Evolutionary conservation across 2,113 vertebrate genomes (phyloP).

Genomic region (Sceloporus undulatus): DNA sequence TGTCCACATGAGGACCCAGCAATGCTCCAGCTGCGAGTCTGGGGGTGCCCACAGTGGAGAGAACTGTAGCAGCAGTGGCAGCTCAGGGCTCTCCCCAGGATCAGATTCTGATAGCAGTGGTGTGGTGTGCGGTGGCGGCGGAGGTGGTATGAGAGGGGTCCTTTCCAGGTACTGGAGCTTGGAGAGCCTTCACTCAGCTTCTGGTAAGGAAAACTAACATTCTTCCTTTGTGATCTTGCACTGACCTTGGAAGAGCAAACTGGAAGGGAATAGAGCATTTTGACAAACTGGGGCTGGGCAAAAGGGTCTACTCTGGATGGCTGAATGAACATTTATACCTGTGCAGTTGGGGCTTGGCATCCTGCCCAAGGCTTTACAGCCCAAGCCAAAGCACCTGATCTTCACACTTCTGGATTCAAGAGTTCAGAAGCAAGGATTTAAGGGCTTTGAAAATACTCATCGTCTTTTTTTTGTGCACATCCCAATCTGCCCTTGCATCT

Average conservation of each 20-base stretch:
- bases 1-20: constrained; percentile 88
- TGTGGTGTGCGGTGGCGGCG: constrained; percentile 78
- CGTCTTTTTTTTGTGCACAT: background rate
- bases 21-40: constrained; percentile 83
- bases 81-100: constrained; percentile 88
- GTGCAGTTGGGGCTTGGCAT: background rate
- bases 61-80: constrained; percentile 88
- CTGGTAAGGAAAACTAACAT: constrained; percentile 81
- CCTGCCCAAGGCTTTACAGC: constrained; percentile 13
- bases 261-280: constrained; percentile 23
- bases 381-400: background rate
- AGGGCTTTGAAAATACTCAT: background rate
- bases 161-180: constrained; percentile 95
- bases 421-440: constrained; percentile 43
- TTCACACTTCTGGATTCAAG: constrained; percentile 18
- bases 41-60: constrained; percentile 84
- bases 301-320: background rate
- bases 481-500: background rate
- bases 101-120: constrained; percentile 92
- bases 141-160: constrained; percentile 87
- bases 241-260: constrained; percentile 65
- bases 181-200: constrained; percentile 94
- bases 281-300: constrained; percentile 17
- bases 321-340: background rate
- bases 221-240: constrained; percentile 57